phyloP scores from a whole-genome alignment of 2,797 vertebrate genomes.

The Tragopan temminckii region DNA sequence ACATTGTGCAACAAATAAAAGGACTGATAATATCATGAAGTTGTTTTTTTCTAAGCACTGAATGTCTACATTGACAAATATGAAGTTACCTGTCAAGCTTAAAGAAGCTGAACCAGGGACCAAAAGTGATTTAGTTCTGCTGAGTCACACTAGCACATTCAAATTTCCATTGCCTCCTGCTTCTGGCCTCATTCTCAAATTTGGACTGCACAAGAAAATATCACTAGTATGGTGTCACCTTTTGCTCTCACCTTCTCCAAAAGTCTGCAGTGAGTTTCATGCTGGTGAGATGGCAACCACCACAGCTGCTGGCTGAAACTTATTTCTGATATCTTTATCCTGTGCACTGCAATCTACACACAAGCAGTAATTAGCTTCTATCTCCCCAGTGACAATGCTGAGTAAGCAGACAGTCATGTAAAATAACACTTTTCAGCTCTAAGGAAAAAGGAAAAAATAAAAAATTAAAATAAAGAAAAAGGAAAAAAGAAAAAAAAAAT shows the following conservation, averaged over 20 bases:
- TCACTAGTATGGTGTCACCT: background rate
- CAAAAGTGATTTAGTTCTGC: background rate
- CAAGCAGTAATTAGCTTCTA: background rate
- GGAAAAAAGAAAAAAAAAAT: background rate
- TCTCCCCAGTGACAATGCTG: background rate
- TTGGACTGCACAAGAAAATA: background rate
- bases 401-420: background rate
- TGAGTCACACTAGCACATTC: too few species aligned
- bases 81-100: background rate
- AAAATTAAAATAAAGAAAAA: background rate
- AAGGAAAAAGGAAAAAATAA: background rate
- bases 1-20: background rate
- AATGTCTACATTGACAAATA: accelerated
- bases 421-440: background rate
- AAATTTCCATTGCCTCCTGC: background rate
- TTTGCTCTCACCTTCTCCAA: background rate
- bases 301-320: background rate
- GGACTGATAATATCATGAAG: background rate
- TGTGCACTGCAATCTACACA: background rate
- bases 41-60: background rate
- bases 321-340: background rate
- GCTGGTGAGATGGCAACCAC: background rate
- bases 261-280: accelerated
- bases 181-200: background rate
- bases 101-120: background rate